Evolutionary conservation across 2,888 invertebrate genomes (phyloP).

Genomic region (Tribolium freemani): DNA sequence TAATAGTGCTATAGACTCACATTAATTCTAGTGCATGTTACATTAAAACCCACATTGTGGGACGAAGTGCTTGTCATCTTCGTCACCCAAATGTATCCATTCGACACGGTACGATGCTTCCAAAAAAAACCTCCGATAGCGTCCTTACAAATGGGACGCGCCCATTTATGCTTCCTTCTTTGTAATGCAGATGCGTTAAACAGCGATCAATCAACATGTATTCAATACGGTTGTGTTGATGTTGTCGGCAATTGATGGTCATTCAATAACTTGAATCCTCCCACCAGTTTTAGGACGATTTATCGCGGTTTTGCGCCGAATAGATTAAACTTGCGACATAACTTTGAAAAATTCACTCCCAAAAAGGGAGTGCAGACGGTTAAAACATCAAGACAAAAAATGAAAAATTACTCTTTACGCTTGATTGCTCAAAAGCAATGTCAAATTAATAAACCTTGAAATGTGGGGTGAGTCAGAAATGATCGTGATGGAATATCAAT

Average conservation of each 20-base stretch:
- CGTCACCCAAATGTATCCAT: slow-evolving; percentile 60
- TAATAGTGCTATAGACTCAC: slow-evolving; percentile 48
- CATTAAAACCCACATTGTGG: slow-evolving; percentile 60
- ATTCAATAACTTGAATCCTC: slow-evolving; percentile 30
- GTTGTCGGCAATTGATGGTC: slow-evolving; percentile 36
- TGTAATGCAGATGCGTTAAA: slow-evolving; percentile 43
- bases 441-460: not conserved
- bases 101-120: slow-evolving; percentile 56
- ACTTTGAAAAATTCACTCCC: too few relatives aligned
- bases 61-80: slow-evolving; percentile 58
- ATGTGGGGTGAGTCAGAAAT: not conserved
- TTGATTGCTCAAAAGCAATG: not conserved
- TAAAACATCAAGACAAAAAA: not conserved
- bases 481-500: not conserved
- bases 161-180: slow-evolving; percentile 38
- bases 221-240: slow-evolving; percentile 28
- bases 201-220: slow-evolving; percentile 40
- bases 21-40: slow-evolving; percentile 61
- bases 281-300: not conserved
- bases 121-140: slow-evolving; percentile 38
- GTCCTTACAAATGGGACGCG: slow-evolving; percentile 33
- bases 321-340: too few relatives aligned
- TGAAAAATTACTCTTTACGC: not conserved
- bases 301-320: not conserved
- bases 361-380: too few relatives aligned